phyloP scores from a whole-genome alignment of 37 sponge, comb jelly and placozoan genomes.

The Geodia barretti region DNA sequence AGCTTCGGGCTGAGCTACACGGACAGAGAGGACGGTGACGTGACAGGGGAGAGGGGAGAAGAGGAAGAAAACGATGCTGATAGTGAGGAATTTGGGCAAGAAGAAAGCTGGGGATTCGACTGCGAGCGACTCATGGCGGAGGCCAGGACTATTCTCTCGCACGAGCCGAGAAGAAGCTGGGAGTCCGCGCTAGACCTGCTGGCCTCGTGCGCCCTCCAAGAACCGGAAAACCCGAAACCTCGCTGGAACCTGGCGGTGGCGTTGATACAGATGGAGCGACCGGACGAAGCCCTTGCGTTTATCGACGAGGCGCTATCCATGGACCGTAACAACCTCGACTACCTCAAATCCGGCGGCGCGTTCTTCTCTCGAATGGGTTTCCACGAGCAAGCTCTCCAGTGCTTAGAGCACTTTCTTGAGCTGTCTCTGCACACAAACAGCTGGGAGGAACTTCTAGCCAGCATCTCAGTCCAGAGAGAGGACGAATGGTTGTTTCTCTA shows the following conservation, averaged over 20 bases:
- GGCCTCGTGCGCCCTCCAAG: slow-evolving; percentile 69
- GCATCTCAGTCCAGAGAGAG: slow-evolving; percentile 47
- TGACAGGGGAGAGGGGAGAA: background rate
- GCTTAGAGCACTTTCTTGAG: slow-evolving; percentile 69
- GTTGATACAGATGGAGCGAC: slow-evolving; percentile 51
- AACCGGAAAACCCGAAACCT: slow-evolving; percentile 49
- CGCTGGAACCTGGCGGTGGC: slow-evolving; percentile 80
- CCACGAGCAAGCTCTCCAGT: slow-evolving; percentile 33
- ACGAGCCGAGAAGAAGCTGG: slow-evolving; percentile 20
- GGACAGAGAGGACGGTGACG: too few species aligned
- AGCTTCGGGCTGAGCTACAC: background rate
- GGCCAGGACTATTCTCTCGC: slow-evolving; percentile 2
- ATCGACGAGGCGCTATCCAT: slow-evolving; percentile 58
- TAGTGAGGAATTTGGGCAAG: too few species aligned
- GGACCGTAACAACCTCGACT: slow-evolving; percentile 57
- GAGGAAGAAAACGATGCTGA: background rate
- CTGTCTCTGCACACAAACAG: slow-evolving; percentile 36
- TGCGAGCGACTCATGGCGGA: slow-evolving; percentile 16
- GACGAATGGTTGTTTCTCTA: slow-evolving; percentile 80
- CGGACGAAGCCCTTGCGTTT: slow-evolving; percentile 61
- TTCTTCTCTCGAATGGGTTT: slow-evolving; percentile 18
- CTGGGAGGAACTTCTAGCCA: slow-evolving; percentile 65
- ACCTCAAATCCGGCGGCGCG: slow-evolving; percentile 29
- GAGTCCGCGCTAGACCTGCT: slow-evolving; percentile 69
- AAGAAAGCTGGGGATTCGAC: background rate